Percentiles rank a stretch among this genome's conserved stretches.
These are phyloP conservation scores for Ceratoteleas bidentatus DNA, from an alignment of 1,140 invertebrate genomes.

Conservation along the genomic window DNA sequence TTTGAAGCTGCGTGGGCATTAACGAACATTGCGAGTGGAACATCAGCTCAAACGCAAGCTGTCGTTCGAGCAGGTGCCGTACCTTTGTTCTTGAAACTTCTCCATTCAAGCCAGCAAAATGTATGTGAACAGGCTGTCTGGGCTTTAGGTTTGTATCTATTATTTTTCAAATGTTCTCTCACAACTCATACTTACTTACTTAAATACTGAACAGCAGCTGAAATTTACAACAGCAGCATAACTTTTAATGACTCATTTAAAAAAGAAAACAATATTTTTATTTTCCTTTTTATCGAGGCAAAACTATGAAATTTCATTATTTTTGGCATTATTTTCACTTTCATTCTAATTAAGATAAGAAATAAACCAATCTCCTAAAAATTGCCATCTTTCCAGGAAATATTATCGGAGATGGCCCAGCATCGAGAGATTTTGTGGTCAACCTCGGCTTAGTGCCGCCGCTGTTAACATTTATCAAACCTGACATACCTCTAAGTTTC, in stretches of 20 bases:
- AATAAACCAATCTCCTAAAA: no score
- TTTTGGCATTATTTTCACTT: no score
- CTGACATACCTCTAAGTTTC: conserved; percentile 95
- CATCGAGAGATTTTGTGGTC: conserved; percentile 95
- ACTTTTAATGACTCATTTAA: no score
- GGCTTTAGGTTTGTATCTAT: conserved; percentile 89
- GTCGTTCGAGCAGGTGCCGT: conserved; percentile 97
- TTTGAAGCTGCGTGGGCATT: conserved; percentile 99
- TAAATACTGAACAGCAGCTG: no score
- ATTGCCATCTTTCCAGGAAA: conserved; percentile 84
- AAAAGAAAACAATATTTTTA: no score
- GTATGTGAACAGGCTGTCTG: conserved; percentile 99
- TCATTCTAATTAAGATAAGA: no score
- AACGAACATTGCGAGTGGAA: conserved; percentile 99
- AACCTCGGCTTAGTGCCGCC: conserved; percentile 94
- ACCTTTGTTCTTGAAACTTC: conserved; percentile 94
- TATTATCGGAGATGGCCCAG: conserved; percentile 96
- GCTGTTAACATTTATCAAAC: conserved; percentile 94
- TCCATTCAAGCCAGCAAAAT: conserved; percentile 96
- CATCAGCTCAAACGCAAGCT: conserved; percentile 96
- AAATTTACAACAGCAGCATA: no score
- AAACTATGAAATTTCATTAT: no score
- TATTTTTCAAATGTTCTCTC: no score
- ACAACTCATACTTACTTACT: no score
- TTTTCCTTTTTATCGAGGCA: no score